Percentiles rank a stretch among this genome's conserved stretches.
phyloP scores from a whole-genome alignment of 2,888 invertebrate genomes.

The Sphecodes monilicornis region DNA sequence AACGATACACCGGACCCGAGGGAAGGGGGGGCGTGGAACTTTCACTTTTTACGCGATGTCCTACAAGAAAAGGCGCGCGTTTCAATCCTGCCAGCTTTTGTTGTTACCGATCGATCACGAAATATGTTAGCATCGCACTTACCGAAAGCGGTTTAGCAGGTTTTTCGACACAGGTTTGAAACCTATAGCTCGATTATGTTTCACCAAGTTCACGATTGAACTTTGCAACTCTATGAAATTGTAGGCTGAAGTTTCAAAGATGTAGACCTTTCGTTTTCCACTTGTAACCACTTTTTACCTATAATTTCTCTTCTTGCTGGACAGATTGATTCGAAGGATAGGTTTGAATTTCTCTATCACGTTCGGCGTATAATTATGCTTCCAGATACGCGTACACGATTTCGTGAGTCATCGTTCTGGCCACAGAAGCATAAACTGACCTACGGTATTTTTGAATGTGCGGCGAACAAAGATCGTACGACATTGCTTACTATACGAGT shows the following conservation, averaged over 20 bases:
- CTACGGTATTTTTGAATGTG: neutral
- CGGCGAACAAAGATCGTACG: neutral
- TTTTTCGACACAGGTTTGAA: neutral
- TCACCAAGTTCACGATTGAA: neutral
- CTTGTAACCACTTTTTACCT: neutral
- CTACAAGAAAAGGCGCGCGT: neutral
- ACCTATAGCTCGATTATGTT: too few relatives aligned
- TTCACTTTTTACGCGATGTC: slow-evolving; percentile 54
- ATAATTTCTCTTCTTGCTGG: neutral
- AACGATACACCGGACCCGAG: neutral
- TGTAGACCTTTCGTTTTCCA: neutral
- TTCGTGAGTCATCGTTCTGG: neutral
- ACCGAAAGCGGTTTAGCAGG: neutral
- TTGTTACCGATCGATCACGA: slow-evolving; percentile 4
- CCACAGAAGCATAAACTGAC: neutral
- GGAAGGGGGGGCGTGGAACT: slow-evolving; percentile 17
- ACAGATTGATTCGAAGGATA: slow-evolving; percentile 8
- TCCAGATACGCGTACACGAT: neutral
- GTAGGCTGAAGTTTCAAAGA: too few relatives aligned
- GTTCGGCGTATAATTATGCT: slow-evolving; percentile 29
- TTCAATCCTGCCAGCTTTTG: neutral
- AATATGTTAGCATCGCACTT: neutral
- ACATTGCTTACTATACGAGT: neutral
- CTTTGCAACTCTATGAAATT: neutral
- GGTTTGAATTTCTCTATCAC: neutral